phyloP scores from a whole-genome alignment of 2,797 vertebrate genomes.

The Leptatherina wallacei region DNA sequence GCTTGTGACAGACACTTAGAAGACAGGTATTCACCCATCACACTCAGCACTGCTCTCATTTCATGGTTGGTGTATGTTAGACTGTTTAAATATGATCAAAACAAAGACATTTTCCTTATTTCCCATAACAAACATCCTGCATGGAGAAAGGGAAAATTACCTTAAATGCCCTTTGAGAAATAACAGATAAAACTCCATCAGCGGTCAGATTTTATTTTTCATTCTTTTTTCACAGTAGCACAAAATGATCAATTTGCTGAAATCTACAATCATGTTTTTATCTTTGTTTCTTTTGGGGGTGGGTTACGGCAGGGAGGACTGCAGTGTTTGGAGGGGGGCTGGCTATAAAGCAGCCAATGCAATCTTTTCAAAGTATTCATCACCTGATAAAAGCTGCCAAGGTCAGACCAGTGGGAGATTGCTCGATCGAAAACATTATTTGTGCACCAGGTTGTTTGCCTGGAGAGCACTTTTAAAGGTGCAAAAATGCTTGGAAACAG shows the following conservation, averaged over 20 bases:
- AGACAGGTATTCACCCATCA: slow-evolving; percentile 49
- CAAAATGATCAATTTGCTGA: slow-evolving; percentile 54
- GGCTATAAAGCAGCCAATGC: slow-evolving; percentile 44
- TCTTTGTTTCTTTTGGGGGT: slow-evolving; percentile 24
- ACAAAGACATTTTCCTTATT: slow-evolving; percentile 49
- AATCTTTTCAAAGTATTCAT: slow-evolving; percentile 74
- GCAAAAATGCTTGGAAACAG: slow-evolving; percentile 28
- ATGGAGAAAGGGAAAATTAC: slow-evolving; percentile 7
- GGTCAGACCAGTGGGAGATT: slow-evolving; percentile 71
- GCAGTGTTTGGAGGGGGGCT: slow-evolving; percentile 12
- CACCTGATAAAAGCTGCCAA: slow-evolving; percentile 77
- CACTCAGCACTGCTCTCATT: slow-evolving; percentile 41
- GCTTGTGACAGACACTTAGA: slow-evolving; percentile 43
- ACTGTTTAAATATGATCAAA: slow-evolving; percentile 48
- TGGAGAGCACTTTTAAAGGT: slow-evolving; percentile 55
- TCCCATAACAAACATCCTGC: slow-evolving; percentile 4
- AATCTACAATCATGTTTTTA: slow-evolving; percentile 59
- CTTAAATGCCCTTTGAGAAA: slow-evolving; percentile 56
- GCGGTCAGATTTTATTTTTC: slow-evolving; percentile 34
- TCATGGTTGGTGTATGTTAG: slow-evolving; percentile 53
- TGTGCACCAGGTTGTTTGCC: slow-evolving; percentile 41
- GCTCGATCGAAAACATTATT: slow-evolving; percentile 63
- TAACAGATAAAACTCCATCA: slow-evolving; percentile 51
- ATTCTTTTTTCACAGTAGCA: slow-evolving; percentile 4
- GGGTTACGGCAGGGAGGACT: slow-evolving; percentile 47